Evolutionary conservation across 1,140 invertebrate species (phyloP).

Genomic region (Drosophila fuyamai): DNA sequence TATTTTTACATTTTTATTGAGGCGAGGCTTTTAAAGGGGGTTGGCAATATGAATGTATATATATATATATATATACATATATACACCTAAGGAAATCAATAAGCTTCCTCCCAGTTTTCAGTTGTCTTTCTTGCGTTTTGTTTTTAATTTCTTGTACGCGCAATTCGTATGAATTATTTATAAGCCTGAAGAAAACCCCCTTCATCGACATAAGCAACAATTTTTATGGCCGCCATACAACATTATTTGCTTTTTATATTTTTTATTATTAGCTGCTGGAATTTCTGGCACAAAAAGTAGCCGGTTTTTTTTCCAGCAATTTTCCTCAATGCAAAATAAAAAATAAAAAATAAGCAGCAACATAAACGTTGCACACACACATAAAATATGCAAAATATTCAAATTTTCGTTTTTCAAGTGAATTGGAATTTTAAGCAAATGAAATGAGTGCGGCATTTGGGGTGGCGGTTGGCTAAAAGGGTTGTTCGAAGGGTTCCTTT

Average conservation of each 20-base stretch:
- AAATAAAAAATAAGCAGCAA: constrained; percentile 30
- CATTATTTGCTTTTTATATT: constrained; percentile 60
- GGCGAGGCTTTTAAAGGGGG: constrained; percentile 51
- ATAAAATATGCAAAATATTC: constrained; percentile 78
- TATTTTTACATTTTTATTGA: constrained; percentile 72
- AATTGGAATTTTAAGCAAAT: constrained; percentile 81
- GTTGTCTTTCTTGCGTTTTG: constrained; percentile 25
- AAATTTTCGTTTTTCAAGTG: constrained; percentile 67
- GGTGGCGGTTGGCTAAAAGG: constrained; percentile 45
- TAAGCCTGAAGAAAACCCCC: constrained; percentile 54
- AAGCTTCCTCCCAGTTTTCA: constrained; percentile 62
- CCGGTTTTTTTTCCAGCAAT: constrained; percentile 48
- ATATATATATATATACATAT: not conserved
- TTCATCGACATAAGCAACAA: constrained; percentile 70
- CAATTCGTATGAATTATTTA: constrained; percentile 77
- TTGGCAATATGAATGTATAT: no score
- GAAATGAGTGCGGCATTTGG: constrained; percentile 60
- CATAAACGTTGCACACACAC: constrained; percentile 56
- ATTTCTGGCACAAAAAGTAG: constrained; percentile 60
- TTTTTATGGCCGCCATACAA: constrained; percentile 62
- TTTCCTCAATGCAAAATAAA: constrained; percentile 64
- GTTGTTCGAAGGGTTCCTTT: constrained; percentile 41
- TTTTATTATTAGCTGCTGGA: constrained; percentile 74
- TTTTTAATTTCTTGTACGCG: constrained; percentile 74
- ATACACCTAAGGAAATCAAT: constrained; percentile 70